Conservation (phyloP, 2,888 invertebrate genomes). For the Sympetrum striolatum region DNA sequence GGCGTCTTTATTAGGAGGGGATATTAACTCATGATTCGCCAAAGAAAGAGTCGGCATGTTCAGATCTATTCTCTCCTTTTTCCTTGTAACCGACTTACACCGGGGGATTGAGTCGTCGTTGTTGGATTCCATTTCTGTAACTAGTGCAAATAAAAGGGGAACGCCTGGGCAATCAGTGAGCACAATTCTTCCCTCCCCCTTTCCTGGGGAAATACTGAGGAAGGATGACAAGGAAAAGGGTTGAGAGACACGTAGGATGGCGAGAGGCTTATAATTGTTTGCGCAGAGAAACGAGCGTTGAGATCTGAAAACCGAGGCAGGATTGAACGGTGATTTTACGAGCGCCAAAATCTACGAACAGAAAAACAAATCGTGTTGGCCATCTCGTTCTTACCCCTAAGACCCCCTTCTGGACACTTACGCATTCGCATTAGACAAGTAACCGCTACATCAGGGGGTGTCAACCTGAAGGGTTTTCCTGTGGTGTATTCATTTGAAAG, state of each 20-base stretch:
- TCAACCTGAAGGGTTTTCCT: neutral
- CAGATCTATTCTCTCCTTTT: too few species aligned
- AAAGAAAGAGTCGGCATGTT: too few species aligned
- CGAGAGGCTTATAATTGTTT: constrained; percentile 25
- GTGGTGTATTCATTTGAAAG: neutral
- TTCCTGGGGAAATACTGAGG: neutral
- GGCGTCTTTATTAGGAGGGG: too few species aligned
- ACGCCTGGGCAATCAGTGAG: constrained; percentile 27
- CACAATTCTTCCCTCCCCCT: neutral
- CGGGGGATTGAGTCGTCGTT: neutral
- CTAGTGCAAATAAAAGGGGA: constrained; percentile 35
- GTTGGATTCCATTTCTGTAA: neutral
- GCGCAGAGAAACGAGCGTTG: constrained; percentile 15
- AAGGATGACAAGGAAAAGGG: neutral
- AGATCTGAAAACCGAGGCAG: neutral
- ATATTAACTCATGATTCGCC: too few species aligned
- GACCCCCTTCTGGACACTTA: too few species aligned
- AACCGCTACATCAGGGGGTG: too few species aligned
- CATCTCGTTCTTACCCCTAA: neutral
- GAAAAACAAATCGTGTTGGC: neutral
- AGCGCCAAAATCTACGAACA: neutral
- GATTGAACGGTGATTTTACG: neutral
- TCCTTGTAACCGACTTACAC: neutral
- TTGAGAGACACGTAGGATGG: neutral
- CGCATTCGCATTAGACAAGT: too few species aligned